These are phyloP conservation scores for Galleria mellonella DNA, from an alignment of 1,140 invertebrate species.

Conservation along the genomic window DNA sequence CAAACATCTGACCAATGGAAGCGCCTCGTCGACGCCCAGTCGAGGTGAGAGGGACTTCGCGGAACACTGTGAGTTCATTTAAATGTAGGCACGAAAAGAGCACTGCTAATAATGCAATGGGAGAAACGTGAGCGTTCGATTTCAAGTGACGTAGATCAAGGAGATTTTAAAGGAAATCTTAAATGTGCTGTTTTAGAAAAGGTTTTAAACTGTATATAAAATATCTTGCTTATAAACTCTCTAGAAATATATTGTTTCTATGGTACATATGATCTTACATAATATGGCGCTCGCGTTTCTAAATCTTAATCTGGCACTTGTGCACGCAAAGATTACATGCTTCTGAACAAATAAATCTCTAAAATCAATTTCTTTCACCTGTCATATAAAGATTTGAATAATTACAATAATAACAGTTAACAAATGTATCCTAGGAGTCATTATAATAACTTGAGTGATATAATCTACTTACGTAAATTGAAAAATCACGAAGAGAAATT, in stretches of 20 bases:
- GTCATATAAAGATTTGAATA: conserved; percentile 1
- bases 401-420: too few species aligned
- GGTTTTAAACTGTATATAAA: too few species aligned
- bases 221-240: too few species aligned
- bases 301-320: conserved; percentile 24
- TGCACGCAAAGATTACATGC: conserved; percentile 36
- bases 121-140: conserved; percentile 2
- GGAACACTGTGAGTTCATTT: conserved; percentile 62
- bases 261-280: not conserved
- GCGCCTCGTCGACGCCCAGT: conserved; percentile 57
- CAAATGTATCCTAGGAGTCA: too few species aligned
- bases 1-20: conserved; percentile 47
- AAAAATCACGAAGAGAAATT: not conserved
- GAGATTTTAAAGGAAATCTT: too few species aligned
- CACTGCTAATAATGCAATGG: conserved; percentile 28
- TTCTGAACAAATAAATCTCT: not conserved
- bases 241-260: too few species aligned
- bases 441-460: too few species aligned
- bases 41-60: conserved; percentile 62
- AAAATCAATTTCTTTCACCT: conserved; percentile 2
- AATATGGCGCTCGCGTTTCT: too few species aligned
- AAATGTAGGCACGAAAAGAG: conserved; percentile 56
- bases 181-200: too few species aligned
- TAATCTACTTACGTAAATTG: too few species aligned
- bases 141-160: too few species aligned